Evolutionary conservation across 2,888 invertebrate species (phyloP), one percentile per base, ranked within the genome.

Genomic region (Eurytoma adleriae): DNA sequence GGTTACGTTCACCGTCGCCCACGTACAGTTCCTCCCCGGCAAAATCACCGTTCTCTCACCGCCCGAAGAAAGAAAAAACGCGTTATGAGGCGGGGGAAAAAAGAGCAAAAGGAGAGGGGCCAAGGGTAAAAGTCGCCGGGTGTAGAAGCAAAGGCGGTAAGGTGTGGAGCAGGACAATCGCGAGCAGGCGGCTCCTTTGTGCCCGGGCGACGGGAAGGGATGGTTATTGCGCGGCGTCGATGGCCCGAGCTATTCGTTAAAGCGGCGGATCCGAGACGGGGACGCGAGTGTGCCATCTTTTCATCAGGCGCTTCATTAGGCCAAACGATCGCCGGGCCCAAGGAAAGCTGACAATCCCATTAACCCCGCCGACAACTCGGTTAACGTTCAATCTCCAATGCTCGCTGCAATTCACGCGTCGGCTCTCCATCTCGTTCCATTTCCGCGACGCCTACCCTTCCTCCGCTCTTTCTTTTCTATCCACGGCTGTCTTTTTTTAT

Each of bases 251-350:
- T 13, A 61, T 68, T 68, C 62, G 18, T 57, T 66, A 70, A 79
- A 59, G n/a, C 30, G 57, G 54, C 62, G 48, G 61, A 72, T 79
- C 50, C 59, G 20, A 27, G 5, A 20, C 62, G 12, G 67, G 59
- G 48, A 57, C 24, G 59, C 59, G 67, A 66, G 76, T 75, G 62
- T 73, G 77, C 75, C 83, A 85, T 86, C 84, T 85, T 84, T 86
- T 85, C 84, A 84, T 85, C 84, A 81, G 82, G 82, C 81, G 82
- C 83, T 87, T 86, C 83, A 84, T 87, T 85, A 85, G 79, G 79
- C 82, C 83, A 82, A 84, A 84, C 80, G 82, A 84, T 83, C 40
- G 40, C 4, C 4, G 79, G 79, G 72, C 64, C 77, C 82, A 83
- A 81, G 82, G 82, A 84, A 83, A 40, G 82, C 82, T 82, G 85